Percentiles rank a stretch among this genome's conserved stretches.
These are phyloP conservation scores for Rana temporaria DNA, from an alignment of 2,113 vertebrate genomes.

Conservation along the genomic window DNA sequence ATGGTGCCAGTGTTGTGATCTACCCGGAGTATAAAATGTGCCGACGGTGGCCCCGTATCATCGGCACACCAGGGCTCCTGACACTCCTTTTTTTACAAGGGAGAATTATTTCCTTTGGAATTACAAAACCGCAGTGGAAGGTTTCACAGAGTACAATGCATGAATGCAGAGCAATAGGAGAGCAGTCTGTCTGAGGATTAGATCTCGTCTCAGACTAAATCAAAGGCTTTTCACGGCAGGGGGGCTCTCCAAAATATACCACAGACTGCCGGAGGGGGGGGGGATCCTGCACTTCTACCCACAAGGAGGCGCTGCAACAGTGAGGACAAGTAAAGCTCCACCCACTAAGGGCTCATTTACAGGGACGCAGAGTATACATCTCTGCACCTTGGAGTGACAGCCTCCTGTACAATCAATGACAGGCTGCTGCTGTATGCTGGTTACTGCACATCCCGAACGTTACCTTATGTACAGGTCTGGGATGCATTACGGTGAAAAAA, in stretches of 20 bases:
- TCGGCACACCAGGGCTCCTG: neutral
- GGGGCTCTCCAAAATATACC: neutral
- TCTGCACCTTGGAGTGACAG: too few relatives aligned
- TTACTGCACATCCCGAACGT: too few relatives aligned
- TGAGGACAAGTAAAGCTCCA: neutral
- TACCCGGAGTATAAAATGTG: neutral
- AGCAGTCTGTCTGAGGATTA: conserved; percentile 29
- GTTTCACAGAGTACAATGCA: conserved; percentile 31
- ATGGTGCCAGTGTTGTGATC: neutral
- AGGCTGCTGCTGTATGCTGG: too few relatives aligned
- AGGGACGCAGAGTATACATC: too few relatives aligned
- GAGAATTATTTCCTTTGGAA: conserved; percentile 35
- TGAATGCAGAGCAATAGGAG: neutral
- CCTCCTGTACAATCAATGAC: too few relatives aligned
- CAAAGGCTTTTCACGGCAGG: conserved; percentile 3
- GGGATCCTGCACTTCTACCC: neutral
- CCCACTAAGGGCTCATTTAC: too few relatives aligned
- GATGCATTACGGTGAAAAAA: too few relatives aligned
- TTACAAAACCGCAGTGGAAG: conserved; percentile 24
- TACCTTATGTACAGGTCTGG: too few relatives aligned
- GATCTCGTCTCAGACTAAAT: conserved; percentile 39
- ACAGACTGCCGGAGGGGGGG: neutral
- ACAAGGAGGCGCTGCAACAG: neutral
- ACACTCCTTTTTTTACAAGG: conserved; percentile 10
- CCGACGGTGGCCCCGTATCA: neutral